Evolutionary conservation across 2,113 vertebrate genomes (phyloP), one percentile per base, ranked within the genome.

Genomic region (Plecotus auritus): DNA sequence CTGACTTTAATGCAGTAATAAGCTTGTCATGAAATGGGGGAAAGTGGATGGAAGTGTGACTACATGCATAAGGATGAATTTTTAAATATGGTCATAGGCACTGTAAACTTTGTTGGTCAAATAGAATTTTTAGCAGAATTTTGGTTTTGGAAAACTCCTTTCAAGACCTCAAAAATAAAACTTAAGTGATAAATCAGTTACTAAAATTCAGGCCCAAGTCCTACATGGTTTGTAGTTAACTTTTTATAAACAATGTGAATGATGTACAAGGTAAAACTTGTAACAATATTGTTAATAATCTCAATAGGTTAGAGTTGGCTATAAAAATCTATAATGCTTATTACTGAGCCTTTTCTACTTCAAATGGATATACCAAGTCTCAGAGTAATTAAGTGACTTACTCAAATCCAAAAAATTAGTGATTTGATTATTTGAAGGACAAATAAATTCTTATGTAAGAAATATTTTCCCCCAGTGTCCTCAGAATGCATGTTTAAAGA

Each of bases 91-190:
- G 17, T 8, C 23, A 7, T 28, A 93, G 87, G 51, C 42, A 59
- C 3, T 87, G 6, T 93, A 95, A 94, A 92, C 30, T 86, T 78
- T 66, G 35, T 11, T 35, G n/a, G n/a, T 61, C 82, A 96, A 93
- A 77, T 40, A 69, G 22, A 85, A 82, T 45, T 95, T 91, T 69
- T 69, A 74, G 23, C 54, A 26, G 23, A 45, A 83, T 76, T 56
- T 35, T 20, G 5, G n/a, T 83, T 92, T 92, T 67, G 30, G 69
- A 91, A 95, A 84, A 2, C 26, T 84, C 45, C 30, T 84, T 74
- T 85, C 74, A 64, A 70, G 54, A 88, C 23, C 72, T 30, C 37
- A 14, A 30, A 69, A 42, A 70, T 80, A 85, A 87, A 74, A 76
- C 80, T 78, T 90, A 13, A 91, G 37, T 66, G 72, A 73, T 37